These are phyloP conservation scores for Caretta caretta DNA, from an alignment of 2,113 vertebrate genomes.

Conservation along the genomic window DNA sequence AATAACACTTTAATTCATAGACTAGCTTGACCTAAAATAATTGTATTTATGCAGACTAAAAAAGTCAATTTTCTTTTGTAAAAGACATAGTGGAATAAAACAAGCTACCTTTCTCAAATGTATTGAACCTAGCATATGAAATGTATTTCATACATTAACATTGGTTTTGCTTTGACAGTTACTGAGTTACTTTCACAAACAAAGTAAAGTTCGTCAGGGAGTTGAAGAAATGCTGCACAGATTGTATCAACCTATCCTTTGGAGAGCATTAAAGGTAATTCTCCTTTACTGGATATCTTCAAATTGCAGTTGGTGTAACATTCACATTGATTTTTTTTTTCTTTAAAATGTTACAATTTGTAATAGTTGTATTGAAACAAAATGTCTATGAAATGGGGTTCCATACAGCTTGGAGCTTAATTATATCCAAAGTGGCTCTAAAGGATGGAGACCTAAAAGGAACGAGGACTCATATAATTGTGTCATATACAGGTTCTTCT, in stretches of 20 bases:
- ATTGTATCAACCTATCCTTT: constrained; percentile 94
- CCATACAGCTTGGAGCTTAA: not conserved
- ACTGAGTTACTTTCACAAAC: constrained; percentile 90
- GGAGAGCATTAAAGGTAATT: constrained; percentile 91
- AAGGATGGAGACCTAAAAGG: not conserved
- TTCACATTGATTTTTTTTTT: not conserved
- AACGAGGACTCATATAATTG: not conserved
- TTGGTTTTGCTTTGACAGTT: constrained; percentile 77
- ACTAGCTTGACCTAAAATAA: not conserved
- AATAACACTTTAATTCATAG: not conserved
- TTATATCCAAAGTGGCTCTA: not conserved
- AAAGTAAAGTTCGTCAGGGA: constrained; percentile 84
- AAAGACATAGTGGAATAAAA: not conserved
- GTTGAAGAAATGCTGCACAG: constrained; percentile 92
- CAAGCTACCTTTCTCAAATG: not conserved
- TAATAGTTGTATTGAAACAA: constrained; percentile 23
- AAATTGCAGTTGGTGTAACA: not conserved
- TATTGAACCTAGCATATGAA: not conserved
- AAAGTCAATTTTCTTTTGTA: not conserved
- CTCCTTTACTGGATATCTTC: not conserved
- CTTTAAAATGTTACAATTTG: not conserved
- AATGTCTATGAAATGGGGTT: not conserved
- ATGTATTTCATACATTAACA: not conserved
- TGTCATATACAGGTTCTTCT: not conserved
- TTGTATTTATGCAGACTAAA: not conserved